A percentile compares a stretch with the other conserved stretches of the same genome.
phyloP scores from a whole-genome alignment of 2,888 invertebrate species.

The Liodrosophila aerea region DNA sequence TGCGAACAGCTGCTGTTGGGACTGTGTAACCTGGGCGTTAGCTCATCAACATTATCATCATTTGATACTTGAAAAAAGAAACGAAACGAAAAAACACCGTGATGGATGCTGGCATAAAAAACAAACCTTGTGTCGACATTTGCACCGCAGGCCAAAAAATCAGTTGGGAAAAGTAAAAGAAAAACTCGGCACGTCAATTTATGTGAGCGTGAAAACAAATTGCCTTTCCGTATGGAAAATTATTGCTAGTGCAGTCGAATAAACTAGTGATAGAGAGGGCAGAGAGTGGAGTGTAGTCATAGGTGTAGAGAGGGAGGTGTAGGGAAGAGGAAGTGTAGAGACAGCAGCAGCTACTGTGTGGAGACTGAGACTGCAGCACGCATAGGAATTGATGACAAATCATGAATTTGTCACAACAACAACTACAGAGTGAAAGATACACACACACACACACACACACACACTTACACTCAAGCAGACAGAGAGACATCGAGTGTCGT shows the following conservation, averaged over 20 bases:
- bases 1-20: slow-evolving; percentile 38
- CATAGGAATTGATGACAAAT: slow-evolving; percentile 66
- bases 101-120: slow-evolving; percentile 12
- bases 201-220: slow-evolving; percentile 71
- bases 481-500: not conserved
- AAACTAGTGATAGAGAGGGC: slow-evolving; percentile 14
- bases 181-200: slow-evolving; percentile 52
- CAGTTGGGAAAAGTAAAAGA: slow-evolving; percentile 23
- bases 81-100: slow-evolving; percentile 7
- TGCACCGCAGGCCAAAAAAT: slow-evolving; percentile 38
- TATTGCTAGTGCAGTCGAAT: slow-evolving; percentile 52
- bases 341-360: not conserved
- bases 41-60: slow-evolving; percentile 55
- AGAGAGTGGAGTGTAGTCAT: not conserved
- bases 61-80: slow-evolving; percentile 22
- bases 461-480: slow-evolving; percentile 4
- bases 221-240: slow-evolving; percentile 65
- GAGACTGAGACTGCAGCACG: slow-evolving; percentile 22
- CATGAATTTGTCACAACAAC: slow-evolving; percentile 58
- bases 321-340: not conserved
- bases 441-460: slow-evolving; percentile 4
- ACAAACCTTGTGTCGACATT: slow-evolving; percentile 43
- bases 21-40: slow-evolving; percentile 30
- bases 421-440: slow-evolving; percentile 1
- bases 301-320: not conserved